Evolutionary conservation across 2,797 vertebrate species (phyloP).

Genomic region (Periparus ater): DNA sequence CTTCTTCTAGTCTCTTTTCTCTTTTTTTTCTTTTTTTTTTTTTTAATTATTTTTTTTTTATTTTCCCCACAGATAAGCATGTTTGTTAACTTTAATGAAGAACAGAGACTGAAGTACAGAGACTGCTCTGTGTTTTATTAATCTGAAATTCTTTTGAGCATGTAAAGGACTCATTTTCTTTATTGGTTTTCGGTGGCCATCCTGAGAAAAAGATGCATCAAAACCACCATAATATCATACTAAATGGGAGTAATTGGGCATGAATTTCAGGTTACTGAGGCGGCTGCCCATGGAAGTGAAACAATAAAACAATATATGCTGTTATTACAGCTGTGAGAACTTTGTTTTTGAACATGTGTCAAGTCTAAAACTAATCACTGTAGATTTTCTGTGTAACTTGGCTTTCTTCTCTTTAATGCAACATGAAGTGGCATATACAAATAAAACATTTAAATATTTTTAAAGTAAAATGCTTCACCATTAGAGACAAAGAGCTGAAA

Average conservation of each 20-base stretch:
- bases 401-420: background rate
- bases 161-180: background rate
- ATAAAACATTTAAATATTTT: background rate
- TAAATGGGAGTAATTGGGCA: background rate
- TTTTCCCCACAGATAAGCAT: accelerated
- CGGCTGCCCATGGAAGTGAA: background rate
- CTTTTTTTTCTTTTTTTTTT: no score
- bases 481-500: background rate
- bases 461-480: background rate
- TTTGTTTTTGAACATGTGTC: background rate
- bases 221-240: background rate
- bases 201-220: background rate
- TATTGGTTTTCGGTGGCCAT: background rate
- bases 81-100: background rate
- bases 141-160: background rate
- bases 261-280: background rate
- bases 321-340: background rate
- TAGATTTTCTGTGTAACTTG: background rate
- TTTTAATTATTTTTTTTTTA: no score
- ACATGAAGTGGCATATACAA: background rate
- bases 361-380: background rate
- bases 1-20: background rate
- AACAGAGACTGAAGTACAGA: background rate
- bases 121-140: background rate
- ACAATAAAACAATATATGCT: background rate